phyloP scores from a whole-genome alignment of 2,888 invertebrate genomes.

The Sceliomorpha sp. region DNA sequence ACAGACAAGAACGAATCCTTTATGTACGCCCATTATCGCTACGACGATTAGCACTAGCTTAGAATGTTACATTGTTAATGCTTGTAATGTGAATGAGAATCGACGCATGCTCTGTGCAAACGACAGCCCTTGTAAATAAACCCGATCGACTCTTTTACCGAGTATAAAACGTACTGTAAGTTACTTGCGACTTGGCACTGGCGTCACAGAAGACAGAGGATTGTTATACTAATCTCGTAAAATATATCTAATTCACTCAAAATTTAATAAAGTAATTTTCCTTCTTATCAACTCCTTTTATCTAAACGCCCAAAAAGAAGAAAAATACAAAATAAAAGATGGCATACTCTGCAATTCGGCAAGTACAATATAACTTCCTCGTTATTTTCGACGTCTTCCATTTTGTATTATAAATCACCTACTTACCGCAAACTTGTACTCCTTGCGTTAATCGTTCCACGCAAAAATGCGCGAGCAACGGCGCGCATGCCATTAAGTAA shows the following conservation, averaged over 20 bases:
- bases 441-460: no score
- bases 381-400: no score
- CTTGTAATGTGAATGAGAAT: slow-evolving; percentile 69
- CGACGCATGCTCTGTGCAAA: slow-evolving; percentile 71
- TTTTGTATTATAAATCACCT: no score
- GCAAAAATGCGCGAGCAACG: no score
- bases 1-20: slow-evolving; percentile 47
- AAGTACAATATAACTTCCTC: no score
- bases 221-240: slow-evolving; percentile 57
- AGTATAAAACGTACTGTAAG: slow-evolving; percentile 61
- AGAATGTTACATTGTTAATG: slow-evolving; percentile 74
- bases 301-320: no score
- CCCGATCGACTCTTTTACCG: slow-evolving; percentile 73
- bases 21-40: slow-evolving; percentile 65
- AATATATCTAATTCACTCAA: slow-evolving; percentile 55
- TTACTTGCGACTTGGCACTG: slow-evolving; percentile 31
- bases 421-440: no score
- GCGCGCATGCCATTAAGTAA: background rate
- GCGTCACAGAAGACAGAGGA: slow-evolving; percentile 40
- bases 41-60: slow-evolving; percentile 72
- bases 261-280: slow-evolving; percentile 38
- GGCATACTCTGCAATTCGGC: no score
- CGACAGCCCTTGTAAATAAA: slow-evolving; percentile 74
- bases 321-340: no score
- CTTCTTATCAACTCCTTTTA: slow-evolving; percentile 4